Conservation (phyloP, 2,888 invertebrate species). For the Venusia cambrica region DNA sequence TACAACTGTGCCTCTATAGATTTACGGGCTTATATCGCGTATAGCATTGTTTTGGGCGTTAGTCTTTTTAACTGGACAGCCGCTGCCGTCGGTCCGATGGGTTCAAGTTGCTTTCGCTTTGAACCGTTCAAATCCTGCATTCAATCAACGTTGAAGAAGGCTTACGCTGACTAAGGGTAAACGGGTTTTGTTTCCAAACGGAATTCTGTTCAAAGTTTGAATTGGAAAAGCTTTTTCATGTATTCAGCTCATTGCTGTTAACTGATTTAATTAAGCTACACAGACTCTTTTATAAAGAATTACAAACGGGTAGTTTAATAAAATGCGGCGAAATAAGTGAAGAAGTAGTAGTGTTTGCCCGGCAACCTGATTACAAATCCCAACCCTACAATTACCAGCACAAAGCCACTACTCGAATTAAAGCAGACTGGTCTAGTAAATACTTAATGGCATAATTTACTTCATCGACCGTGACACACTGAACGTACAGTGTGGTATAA, state of each 20-base stretch:
- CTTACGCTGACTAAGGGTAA: slow-evolving; percentile 23
- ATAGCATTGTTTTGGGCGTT: slow-evolving; percentile 42
- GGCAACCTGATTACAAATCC: too few relatives aligned
- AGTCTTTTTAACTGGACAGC: slow-evolving; percentile 45
- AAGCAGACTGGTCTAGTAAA: slow-evolving; percentile 8
- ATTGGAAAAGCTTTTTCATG: too few relatives aligned
- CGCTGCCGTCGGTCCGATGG: slow-evolving; percentile 38
- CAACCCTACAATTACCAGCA: slow-evolving; percentile 5
- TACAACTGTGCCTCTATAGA: slow-evolving; percentile 7
- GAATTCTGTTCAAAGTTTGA: too few relatives aligned
- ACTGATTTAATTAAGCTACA: too few relatives aligned
- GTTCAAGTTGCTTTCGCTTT: slow-evolving; percentile 30
- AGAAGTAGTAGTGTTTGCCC: too few relatives aligned
- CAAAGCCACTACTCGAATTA: slow-evolving; percentile 10
- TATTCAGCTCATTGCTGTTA: too few relatives aligned
- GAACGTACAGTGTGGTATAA: slow-evolving; percentile 14
- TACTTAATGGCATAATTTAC: slow-evolving; percentile 17
- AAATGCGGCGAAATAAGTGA: too few relatives aligned
- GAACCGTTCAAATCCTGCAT: slow-evolving; percentile 32
- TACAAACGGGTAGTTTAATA: too few relatives aligned
- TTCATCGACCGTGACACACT: slow-evolving; percentile 20
- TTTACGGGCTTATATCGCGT: slow-evolving; percentile 19
- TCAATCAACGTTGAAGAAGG: slow-evolving; percentile 35
- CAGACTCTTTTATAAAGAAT: too few relatives aligned
- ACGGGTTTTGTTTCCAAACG: slow-evolving; percentile 12